phyloP scores from a whole-genome alignment of 2,888 invertebrate species.

The Nemapogon koenigi region DNA sequence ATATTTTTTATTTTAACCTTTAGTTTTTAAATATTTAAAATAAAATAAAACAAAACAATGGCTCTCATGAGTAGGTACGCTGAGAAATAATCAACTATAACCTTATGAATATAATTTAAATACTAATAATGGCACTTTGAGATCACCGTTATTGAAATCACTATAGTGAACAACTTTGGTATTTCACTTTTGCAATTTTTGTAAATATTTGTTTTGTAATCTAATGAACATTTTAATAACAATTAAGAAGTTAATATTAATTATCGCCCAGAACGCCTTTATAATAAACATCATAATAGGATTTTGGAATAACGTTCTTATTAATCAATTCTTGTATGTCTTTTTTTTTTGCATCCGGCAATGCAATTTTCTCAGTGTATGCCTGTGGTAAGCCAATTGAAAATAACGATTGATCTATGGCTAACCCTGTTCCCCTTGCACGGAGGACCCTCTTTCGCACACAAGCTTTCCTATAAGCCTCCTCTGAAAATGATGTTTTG shows the following conservation, averaged over 20 bases:
- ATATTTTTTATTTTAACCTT: neutral
- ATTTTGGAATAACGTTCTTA: constrained; percentile 14
- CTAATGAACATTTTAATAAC: neutral
- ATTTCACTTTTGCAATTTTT: neutral
- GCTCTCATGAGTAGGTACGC: no score
- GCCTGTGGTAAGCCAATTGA: constrained; percentile 9
- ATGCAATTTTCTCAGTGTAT: constrained; percentile 7
- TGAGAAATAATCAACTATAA: neutral
- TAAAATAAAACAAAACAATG: neutral
- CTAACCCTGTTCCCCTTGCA: constrained; percentile 8
- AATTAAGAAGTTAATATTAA: neutral
- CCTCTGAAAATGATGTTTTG: constrained; percentile 10
- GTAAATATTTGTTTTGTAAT: constrained; percentile 1
- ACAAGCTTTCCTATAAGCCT: constrained; percentile 2
- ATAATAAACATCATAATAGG: constrained; percentile 12
- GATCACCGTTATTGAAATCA: neutral
- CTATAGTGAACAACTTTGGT: neutral
- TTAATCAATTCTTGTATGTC: constrained; percentile 14
- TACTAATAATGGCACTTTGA: constrained; percentile 2
- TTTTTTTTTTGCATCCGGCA: constrained; percentile 10
- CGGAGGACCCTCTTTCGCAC: constrained; percentile 4
- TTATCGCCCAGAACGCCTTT: constrained; percentile 2
- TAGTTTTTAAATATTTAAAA: neutral
- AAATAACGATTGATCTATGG: constrained; percentile 11
- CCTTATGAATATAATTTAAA: constrained; percentile 2